phyloP scores from a whole-genome alignment of 2,888 invertebrate species.

The Ectobius pallidus region DNA sequence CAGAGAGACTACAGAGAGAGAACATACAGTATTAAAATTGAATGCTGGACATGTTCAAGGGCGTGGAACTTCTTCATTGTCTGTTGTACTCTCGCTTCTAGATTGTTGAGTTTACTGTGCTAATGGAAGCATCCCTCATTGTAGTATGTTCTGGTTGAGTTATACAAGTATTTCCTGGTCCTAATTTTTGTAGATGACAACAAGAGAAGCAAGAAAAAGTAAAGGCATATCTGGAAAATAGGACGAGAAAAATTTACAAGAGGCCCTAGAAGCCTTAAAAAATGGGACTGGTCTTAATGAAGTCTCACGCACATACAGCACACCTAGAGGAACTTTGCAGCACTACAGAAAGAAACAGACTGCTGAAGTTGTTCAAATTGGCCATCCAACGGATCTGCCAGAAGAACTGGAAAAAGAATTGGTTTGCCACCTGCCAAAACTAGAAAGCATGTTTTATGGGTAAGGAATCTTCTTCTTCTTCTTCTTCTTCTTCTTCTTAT shows the following conservation, averaged over 20 bases:
- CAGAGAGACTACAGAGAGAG: too few species aligned
- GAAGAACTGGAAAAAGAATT: slow-evolving; percentile 2
- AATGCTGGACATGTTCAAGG: too few species aligned
- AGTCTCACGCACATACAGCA: background rate
- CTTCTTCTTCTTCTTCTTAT: too few species aligned
- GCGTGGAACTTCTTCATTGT: too few species aligned
- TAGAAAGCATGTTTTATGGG: slow-evolving; percentile 4
- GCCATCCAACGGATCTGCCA: background rate
- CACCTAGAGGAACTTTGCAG: background rate
- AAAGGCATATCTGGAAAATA: background rate
- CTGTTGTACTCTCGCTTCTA: too few species aligned
- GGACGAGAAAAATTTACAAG: background rate
- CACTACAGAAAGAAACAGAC: background rate
- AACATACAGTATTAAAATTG: too few species aligned
- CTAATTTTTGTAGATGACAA: background rate
- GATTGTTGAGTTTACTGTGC: too few species aligned
- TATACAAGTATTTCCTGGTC: too few species aligned
- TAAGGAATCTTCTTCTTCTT: background rate
- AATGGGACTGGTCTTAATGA: background rate
- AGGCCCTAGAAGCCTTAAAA: background rate
- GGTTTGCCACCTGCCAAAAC: background rate
- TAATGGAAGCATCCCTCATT: too few species aligned
- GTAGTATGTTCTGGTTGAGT: too few species aligned
- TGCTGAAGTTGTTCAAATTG: background rate
- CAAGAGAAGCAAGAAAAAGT: background rate